A percentile compares a stretch with the other conserved stretches of the same genome.
phyloP scores from a whole-genome alignment of 2,888 invertebrate species.

The Tubulanus polymorphus region DNA sequence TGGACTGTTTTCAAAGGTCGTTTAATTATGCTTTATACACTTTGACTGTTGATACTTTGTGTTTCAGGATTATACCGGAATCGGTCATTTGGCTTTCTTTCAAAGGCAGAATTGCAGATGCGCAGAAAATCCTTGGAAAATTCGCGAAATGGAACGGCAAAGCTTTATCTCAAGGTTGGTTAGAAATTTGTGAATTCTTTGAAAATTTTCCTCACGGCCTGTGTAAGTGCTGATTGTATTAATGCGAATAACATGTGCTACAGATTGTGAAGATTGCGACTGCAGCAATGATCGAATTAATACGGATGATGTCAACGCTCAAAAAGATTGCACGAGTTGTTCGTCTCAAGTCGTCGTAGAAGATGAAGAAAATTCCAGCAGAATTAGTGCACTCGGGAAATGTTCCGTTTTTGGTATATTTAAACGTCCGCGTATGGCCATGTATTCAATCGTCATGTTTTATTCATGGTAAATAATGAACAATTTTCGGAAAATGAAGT shows the following conservation, averaged over 20 bases:
- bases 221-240: no score
- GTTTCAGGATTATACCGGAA: constrained; percentile 35
- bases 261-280: no score
- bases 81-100: constrained; percentile 38
- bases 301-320: no score
- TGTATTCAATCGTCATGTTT: constrained; percentile 35
- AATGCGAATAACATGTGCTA: no score
- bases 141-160: constrained; percentile 27
- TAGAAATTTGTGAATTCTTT: no score
- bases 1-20: background rate
- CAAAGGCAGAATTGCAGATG: constrained; percentile 22
- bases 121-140: constrained; percentile 20
- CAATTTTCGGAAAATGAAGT: no score
- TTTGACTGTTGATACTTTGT: background rate
- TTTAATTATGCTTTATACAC: background rate
- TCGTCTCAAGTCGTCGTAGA: no score
- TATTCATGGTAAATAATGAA: constrained; percentile 39
- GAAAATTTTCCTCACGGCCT: no score
- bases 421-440: constrained; percentile 25
- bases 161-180: constrained; percentile 12
- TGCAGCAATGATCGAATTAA: no score
- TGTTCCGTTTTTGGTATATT: constrained; percentile 27
- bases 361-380: no score
- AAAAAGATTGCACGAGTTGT: no score
- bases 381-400: no score